Evolutionary conservation across 2,888 invertebrate genomes (phyloP), one percentile per base, ranked within the genome.

Genomic region (Tiliacea citrago): DNA sequence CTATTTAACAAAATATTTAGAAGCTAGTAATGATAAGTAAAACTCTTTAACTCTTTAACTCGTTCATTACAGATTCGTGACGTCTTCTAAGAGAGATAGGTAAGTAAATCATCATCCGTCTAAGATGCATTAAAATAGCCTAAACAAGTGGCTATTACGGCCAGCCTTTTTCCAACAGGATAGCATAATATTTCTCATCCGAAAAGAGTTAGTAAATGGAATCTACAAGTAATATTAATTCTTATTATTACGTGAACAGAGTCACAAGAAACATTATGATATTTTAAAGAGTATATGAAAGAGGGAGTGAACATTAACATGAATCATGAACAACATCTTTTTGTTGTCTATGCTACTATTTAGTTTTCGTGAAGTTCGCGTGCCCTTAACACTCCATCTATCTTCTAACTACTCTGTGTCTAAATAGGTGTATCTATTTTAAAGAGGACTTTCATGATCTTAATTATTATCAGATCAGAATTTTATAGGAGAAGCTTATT

Each of bases 401-500:
- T 39, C 39, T 5, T 39, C 45, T 53, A 24, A 0, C 8, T 39
- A 77, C 3, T 71, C 47, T 21, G 29, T 39, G 45, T 47, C 8
- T 13, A 1, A 35, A 18, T 29, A n/a, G 42, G 24, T 45, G 24
- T 39, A 51, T 62, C 49, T 45, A 70, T 35, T 58, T 24, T n/a
- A 47, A 45, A 55, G 10, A 21, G 12, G 18, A 58, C 57, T 62
- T 77, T 42, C 62, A 39, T 62, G 9, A 4, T 18, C 49, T 5
- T 13, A 49, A 68, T 47, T 12, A 45, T 45, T 63, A 76, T 49
- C 42, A n/a, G 35, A 63, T 42, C 8, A 45, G 63, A 45, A 63
- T 70, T 80, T 57, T 51, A 69, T 29, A n/a, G 18, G 18, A 69
- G 13, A 55, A n/a, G 21, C 45, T 63, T 53, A 47, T 42, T 62